A percentile compares a stretch with the other conserved stretches of the same genome.
Evolutionary conservation across 2,113 vertebrate species (phyloP).

Genomic region (Pelecanus crispus): DNA sequence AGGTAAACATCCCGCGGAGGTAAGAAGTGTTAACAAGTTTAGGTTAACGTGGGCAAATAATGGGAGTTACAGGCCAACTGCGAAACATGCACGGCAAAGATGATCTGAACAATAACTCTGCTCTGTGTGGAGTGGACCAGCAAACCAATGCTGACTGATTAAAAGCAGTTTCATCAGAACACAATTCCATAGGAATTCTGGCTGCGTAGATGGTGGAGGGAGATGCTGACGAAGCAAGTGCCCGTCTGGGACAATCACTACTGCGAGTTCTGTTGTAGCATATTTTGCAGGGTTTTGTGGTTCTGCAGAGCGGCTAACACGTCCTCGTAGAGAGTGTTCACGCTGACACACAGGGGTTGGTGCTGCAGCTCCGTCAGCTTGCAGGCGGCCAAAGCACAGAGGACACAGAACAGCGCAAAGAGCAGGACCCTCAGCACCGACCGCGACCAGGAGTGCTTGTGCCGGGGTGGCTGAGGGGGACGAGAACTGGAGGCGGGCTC

Average conservation of each 20-base stretch:
- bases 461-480: constrained; percentile 34
- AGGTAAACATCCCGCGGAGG: background rate
- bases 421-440: constrained; percentile 75
- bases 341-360: constrained; percentile 75
- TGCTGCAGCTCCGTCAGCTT: constrained; percentile 79
- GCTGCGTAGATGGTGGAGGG: constrained; percentile 68
- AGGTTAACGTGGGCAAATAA: background rate
- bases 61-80: constrained; percentile 9
- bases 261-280: constrained; percentile 80
- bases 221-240: constrained; percentile 42
- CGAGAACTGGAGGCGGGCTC: constrained; percentile 60
- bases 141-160: constrained; percentile 9
- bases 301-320: constrained; percentile 76
- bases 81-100: constrained; percentile 42
- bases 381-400: constrained; percentile 71
- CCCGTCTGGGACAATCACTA: constrained; percentile 61
- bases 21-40: background rate
- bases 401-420: constrained; percentile 70
- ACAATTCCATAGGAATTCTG: constrained; percentile 94
- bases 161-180: constrained; percentile 71
- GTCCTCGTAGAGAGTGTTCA: constrained; percentile 79
- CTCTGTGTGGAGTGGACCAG: constrained; percentile 19
- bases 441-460: constrained; percentile 62
- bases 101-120: background rate
- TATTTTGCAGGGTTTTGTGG: constrained; percentile 79